Evolutionary conservation across 2,113 vertebrate genomes (phyloP).

Genomic region (Cyprinodon tularosa): DNA sequence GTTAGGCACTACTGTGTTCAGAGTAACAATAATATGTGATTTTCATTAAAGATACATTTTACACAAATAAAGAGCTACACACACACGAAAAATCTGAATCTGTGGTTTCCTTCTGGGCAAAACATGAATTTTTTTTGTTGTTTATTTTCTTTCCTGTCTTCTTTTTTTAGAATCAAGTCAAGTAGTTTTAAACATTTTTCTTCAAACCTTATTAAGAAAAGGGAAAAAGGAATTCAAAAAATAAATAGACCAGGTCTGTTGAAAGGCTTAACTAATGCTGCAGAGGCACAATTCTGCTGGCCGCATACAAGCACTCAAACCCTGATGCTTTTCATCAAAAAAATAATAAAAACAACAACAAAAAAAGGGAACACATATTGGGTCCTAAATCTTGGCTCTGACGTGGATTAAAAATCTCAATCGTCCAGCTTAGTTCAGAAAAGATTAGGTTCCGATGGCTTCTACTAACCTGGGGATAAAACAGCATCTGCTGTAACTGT

Average conservation of each 20-base stretch:
- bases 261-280: constrained; percentile 32
- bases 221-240: neutral
- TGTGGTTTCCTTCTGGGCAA: no score
- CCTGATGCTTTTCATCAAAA: constrained; percentile 37
- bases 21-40: neutral
- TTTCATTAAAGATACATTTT: neutral
- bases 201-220: neutral
- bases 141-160: no score
- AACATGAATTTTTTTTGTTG: no score
- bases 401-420: constrained; percentile 75
- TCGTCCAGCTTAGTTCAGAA: constrained; percentile 55
- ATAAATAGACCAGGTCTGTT: constrained; percentile 35
- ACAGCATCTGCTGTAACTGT: constrained; percentile 4
- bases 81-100: no score
- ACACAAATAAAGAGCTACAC: neutral
- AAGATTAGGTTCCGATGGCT: constrained; percentile 64
- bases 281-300: constrained; percentile 21
- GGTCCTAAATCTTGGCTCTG: constrained; percentile 67
- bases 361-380: constrained; percentile 51
- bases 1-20: neutral
- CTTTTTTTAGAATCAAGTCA: no score
- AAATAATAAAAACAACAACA: neutral
- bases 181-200: neutral
- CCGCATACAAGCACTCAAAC: constrained; percentile 36
- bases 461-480: constrained; percentile 33